These are phyloP conservation scores for Euzophera pinguis DNA, from an alignment of 2,888 invertebrate genomes.

Conservation along the genomic window DNA sequence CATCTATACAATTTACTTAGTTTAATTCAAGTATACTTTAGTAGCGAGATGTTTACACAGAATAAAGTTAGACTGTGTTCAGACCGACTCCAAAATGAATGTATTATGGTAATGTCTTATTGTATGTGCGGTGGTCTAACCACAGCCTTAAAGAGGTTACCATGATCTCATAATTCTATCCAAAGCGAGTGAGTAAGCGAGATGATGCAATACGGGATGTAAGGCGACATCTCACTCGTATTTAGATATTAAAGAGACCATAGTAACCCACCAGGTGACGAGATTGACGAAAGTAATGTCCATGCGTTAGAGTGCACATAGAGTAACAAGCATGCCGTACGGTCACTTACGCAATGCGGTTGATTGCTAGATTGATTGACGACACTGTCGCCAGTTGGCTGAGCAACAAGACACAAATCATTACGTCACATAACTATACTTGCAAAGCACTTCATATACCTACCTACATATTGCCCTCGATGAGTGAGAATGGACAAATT, in stretches of 20 bases:
- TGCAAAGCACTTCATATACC: slow-evolving; percentile 44
- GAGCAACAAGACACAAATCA: slow-evolving; percentile 79
- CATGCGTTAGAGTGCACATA: slow-evolving; percentile 68
- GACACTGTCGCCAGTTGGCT: slow-evolving; percentile 96
- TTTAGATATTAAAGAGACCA: no score
- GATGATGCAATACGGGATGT: no score
- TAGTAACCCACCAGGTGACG: no score
- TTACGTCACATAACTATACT: slow-evolving; percentile 71
- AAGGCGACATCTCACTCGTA: no score
- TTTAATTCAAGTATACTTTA: slow-evolving; percentile 9
- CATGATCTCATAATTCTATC: no score
- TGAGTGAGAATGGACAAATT: neutral
- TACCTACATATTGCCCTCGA: no score
- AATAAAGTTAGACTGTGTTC: slow-evolving; percentile 26
- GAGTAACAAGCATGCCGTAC: slow-evolving; percentile 62
- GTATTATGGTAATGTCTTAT: neutral
- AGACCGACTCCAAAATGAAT: slow-evolving; percentile 16
- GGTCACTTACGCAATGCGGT: slow-evolving; percentile 94
- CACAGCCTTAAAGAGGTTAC: no score
- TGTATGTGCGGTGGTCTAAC: slow-evolving; percentile 21
- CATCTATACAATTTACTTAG: neutral
- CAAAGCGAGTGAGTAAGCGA: no score
- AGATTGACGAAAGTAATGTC: slow-evolving; percentile 37
- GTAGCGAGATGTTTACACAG: slow-evolving; percentile 23
- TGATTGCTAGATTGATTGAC: slow-evolving; percentile 94